Conservation (phyloP, 2,113 vertebrate genomes). For the Trogon surrucura region DNA sequence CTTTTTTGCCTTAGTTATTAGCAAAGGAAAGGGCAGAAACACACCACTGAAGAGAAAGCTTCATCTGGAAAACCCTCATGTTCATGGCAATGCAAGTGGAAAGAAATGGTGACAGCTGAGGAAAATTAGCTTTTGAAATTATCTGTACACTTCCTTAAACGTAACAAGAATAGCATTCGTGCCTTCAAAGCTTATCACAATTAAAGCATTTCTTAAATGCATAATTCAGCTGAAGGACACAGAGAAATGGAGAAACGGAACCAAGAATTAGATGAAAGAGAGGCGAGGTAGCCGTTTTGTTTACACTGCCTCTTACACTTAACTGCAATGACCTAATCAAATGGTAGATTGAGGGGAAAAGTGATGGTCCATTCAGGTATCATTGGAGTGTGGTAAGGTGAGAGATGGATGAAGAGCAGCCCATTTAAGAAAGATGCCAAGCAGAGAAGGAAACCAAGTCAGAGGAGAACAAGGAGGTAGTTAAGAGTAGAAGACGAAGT, state of each 20-base stretch:
- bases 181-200: neutral
- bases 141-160: neutral
- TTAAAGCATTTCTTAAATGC: neutral
- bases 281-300: neutral
- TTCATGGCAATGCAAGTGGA: neutral
- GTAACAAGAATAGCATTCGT: neutral
- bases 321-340: neutral
- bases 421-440: neutral
- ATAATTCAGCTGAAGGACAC: neutral
- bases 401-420: neutral
- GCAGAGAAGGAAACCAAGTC: neutral
- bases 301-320: neutral
- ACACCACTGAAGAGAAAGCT: neutral
- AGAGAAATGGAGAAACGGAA: neutral
- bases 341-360: neutral
- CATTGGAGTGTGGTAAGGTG: neutral
- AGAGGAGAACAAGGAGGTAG: neutral
- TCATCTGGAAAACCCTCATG: neutral
- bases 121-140: neutral
- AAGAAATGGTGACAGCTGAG: neutral
- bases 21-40: neutral
- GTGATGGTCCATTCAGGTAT: fast-evolving
- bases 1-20: neutral
- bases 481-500: neutral
- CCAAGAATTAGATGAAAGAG: neutral